Evolutionary conservation across 1,140 invertebrate genomes (phyloP).

Genomic region (Cydia amplana): DNA sequence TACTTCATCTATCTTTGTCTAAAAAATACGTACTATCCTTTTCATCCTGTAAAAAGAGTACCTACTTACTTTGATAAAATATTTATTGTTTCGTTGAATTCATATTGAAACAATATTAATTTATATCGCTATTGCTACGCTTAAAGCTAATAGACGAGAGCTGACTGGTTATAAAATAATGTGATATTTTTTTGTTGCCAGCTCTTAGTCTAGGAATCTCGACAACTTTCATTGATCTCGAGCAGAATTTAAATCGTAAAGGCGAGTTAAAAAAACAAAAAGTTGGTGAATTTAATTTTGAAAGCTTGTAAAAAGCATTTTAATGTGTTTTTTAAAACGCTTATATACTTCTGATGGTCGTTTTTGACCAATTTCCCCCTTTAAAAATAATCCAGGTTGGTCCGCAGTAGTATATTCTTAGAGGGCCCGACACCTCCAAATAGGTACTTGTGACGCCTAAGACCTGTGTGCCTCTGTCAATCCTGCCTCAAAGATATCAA

Average conservation of each 20-base stretch:
- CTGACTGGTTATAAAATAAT: background rate
- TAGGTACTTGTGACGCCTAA: slow-evolving; percentile 15
- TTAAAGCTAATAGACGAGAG: background rate
- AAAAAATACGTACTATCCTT: background rate
- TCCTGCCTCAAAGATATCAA: slow-evolving; percentile 59
- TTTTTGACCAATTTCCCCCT: too few species aligned
- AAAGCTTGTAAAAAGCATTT: too few species aligned
- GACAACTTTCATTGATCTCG: background rate
- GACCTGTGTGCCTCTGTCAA: slow-evolving; percentile 53
- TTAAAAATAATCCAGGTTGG: background rate
- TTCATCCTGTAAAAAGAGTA: background rate
- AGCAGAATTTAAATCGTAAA: background rate
- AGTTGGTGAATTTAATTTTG: too few species aligned
- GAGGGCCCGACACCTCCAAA: background rate
- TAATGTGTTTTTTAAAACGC: too few species aligned
- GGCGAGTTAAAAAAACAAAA: background rate
- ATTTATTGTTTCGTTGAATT: background rate
- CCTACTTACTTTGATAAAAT: too few species aligned
- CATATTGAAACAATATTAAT: background rate
- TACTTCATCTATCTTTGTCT: too few species aligned
- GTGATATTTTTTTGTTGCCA: background rate
- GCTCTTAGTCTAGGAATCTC: background rate
- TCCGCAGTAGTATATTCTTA: background rate
- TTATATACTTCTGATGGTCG: too few species aligned
- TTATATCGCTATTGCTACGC: background rate